These are phyloP conservation scores for Volucella inanis DNA, from an alignment of 2,888 invertebrate species.

Conservation along the genomic window DNA sequence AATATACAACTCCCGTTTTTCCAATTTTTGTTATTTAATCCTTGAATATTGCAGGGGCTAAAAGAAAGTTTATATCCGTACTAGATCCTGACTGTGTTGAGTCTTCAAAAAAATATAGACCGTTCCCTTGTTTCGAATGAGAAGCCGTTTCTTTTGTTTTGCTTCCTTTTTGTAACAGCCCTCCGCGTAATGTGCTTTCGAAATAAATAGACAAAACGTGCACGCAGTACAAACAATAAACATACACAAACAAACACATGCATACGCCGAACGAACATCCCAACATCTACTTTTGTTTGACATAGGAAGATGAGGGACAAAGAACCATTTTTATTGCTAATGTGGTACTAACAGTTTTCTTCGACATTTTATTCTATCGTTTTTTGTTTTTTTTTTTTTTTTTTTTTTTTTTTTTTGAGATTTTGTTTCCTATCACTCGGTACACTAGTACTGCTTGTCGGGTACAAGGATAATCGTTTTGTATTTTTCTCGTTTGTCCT, in stretches of 20 bases:
- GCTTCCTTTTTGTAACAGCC: not conserved
- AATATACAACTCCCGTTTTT: constrained; percentile 1
- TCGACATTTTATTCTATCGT: constrained; percentile 44
- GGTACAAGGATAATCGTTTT: constrained; percentile 26
- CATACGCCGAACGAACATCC: not conserved
- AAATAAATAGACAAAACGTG: constrained; percentile 52
- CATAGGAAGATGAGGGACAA: not conserved
- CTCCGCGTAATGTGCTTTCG: constrained; percentile 12
- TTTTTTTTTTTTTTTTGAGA: not conserved
- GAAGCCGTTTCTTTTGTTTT: not conserved
- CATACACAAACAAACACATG: not conserved
- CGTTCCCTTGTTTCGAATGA: constrained; percentile 12
- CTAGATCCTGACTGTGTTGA: not conserved
- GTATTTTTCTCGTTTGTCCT: constrained; percentile 6
- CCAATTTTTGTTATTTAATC: constrained; percentile 42
- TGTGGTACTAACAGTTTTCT: constrained; percentile 58
- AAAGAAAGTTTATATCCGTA: not conserved
- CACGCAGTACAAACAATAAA: constrained; percentile 13
- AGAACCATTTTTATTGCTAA: constrained; percentile 59
- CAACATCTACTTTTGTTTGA: not conserved
- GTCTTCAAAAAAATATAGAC: not conserved
- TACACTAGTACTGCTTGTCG: not conserved
- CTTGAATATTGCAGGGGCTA: constrained; percentile 9
- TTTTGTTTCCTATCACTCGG: not conserved
- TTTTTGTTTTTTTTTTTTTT: not conserved